These are phyloP conservation scores for Serilophus lunatus DNA, from an alignment of 2,113 vertebrate genomes.

Conservation along the genomic window DNA sequence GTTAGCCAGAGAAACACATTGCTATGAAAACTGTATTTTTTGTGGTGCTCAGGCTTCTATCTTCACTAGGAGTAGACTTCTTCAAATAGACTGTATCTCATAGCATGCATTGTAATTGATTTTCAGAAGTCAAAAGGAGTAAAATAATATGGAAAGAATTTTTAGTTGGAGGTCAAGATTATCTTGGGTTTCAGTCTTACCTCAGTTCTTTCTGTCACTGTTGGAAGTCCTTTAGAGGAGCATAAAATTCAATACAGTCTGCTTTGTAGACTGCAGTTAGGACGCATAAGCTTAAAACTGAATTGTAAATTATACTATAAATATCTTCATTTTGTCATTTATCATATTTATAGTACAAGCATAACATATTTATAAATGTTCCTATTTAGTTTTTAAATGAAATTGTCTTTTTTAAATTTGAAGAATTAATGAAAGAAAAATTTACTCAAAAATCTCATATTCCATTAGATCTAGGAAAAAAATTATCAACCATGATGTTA, in stretches of 20 bases:
- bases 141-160: not conserved
- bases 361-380: not conserved
- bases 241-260: not conserved
- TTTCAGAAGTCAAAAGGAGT: not conserved
- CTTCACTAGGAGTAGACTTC: not conserved
- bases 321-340: not conserved
- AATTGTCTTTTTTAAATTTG: not conserved
- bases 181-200: not conserved
- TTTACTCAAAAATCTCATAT: not conserved
- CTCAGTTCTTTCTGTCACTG: not conserved
- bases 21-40: not conserved
- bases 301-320: not conserved
- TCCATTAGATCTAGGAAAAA: not conserved
- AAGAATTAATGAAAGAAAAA: not conserved
- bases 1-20: not conserved
- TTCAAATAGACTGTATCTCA: not conserved
- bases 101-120: not conserved
- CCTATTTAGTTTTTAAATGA: not conserved
- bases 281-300: not conserved
- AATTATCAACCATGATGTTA: not conserved
- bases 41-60: not conserved
- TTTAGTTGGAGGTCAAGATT: not conserved
- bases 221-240: not conserved
- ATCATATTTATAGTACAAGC: not conserved
- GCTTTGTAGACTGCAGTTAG: not conserved